Evolutionary conservation across 2,113 vertebrate genomes (phyloP), one percentile per base, ranked within the genome.

Genomic region (Romanogobio albipinnatus): DNA sequence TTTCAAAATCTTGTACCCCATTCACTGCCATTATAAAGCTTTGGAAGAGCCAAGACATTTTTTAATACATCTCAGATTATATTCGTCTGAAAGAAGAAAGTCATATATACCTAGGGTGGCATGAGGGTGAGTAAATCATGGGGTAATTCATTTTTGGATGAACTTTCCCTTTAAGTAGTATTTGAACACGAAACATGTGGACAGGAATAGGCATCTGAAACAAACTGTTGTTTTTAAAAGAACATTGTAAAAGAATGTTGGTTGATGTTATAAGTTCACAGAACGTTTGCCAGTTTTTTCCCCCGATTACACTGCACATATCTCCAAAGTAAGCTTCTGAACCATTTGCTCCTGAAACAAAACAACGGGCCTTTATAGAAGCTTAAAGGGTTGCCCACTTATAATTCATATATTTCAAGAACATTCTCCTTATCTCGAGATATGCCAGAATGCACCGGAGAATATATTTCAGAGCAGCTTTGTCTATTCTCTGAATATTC

Each of bases 351-450:
- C 66, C 33, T 36, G 6, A 82, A 53, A 71, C 66, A 82, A 71
- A 71, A 71, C 81, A 71, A 71, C 19, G 19, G 36, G 19, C 26
- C n/a, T 58, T 77, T 78, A 39, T 78, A 78, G 9, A 39, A 43
- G 33, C 53, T 78, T 70, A 70, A 53, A 13, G 43, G 61, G 61
- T 51, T 47, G 39, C 17, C 64, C 79, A 71, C 81, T 82, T 73
- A 56, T 71, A 82, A 82, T 82, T 82, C 81, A 82, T n/a, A 43
- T 56, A 58, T 71, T 82, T 71, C 47, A 56, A 82, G 33, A 82
- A 71, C 66, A 71, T 56, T 82, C 33, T 53, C 24, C 77, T 85
- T 85, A 70, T 71, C 76, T 74, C 26, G 4, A 33, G 66, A 80
- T 24, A 80, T 68, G 61, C 74, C 59, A 78, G 83, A 82, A 68